Evolutionary conservation across 2,113 vertebrate genomes (phyloP).

Genomic region (Eolophus roseicapilla): DNA sequence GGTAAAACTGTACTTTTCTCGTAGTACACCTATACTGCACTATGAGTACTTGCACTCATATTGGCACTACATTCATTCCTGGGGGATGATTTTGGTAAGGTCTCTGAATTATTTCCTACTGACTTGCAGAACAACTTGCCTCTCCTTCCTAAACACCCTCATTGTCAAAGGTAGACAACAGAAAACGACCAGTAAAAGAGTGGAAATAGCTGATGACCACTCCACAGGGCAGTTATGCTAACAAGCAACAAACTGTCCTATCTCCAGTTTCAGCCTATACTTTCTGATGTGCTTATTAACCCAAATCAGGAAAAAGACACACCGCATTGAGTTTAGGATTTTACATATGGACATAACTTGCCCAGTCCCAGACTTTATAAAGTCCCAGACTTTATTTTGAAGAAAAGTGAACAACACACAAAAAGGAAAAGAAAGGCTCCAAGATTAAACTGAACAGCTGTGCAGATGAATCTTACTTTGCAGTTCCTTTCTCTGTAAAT

Average conservation of each 20-base stretch:
- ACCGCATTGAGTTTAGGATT: background rate
- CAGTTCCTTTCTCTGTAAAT: background rate
- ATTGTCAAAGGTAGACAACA: background rate
- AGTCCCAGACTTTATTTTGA: background rate
- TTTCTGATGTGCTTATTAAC: background rate
- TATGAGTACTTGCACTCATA: background rate
- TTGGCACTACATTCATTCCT: background rate
- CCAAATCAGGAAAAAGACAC: background rate
- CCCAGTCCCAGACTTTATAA: background rate
- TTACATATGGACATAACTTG: background rate
- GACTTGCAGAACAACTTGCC: background rate
- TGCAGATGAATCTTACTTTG: background rate
- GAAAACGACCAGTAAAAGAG: background rate
- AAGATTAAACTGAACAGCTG: background rate
- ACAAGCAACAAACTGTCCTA: background rate
- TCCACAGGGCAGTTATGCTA: background rate
- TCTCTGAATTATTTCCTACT: background rate
- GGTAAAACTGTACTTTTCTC: background rate
- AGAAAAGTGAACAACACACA: background rate
- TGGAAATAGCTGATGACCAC: background rate
- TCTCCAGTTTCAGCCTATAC: background rate
- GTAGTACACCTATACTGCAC: too few species aligned
- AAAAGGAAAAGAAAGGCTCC: background rate
- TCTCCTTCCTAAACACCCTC: background rate
- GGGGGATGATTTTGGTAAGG: background rate